Evolutionary conservation across 2,888 invertebrate species (phyloP).

Genomic region (Hesperia comma): DNA sequence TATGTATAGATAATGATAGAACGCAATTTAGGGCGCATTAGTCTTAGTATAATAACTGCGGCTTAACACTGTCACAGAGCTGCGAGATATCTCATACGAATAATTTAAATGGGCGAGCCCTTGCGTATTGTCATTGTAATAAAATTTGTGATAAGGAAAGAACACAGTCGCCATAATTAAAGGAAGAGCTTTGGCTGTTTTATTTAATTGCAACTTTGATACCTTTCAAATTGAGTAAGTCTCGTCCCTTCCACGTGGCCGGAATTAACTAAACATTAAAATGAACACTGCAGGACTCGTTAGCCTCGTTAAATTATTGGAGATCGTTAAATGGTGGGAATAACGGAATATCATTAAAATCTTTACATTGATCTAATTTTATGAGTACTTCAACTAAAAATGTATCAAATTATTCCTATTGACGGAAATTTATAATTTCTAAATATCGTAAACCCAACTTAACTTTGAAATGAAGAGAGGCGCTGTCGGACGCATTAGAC

Average conservation of each 20-base stretch:
- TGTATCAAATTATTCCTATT: too few species aligned
- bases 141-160: conserved; percentile 74
- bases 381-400: too few species aligned
- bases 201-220: conserved; percentile 65
- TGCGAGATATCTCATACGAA: conserved; percentile 53
- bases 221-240: conserved; percentile 21
- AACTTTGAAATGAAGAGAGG: too few species aligned
- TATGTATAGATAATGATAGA: conserved; percentile 70
- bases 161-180: conserved; percentile 73
- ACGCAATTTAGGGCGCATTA: conserved; percentile 61
- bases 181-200: conserved; percentile 64
- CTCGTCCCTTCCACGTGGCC: conserved; percentile 4
- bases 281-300: conserved; percentile 43
- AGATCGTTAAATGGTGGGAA: not conserved
- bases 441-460: too few species aligned
- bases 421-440: too few species aligned
- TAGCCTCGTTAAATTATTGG: conserved; percentile 26
- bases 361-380: conserved; percentile 2
- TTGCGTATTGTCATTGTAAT: conserved; percentile 77
- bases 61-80: conserved; percentile 28
- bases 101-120: conserved; percentile 72
- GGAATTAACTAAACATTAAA: conserved; percentile 4
- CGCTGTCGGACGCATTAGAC: too few species aligned
- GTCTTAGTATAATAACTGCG: conserved; percentile 47
- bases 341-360: not conserved